These are phyloP conservation scores for Cosmopolites sordidus DNA, from an alignment of 2,888 invertebrate species.

Conservation along the genomic window DNA sequence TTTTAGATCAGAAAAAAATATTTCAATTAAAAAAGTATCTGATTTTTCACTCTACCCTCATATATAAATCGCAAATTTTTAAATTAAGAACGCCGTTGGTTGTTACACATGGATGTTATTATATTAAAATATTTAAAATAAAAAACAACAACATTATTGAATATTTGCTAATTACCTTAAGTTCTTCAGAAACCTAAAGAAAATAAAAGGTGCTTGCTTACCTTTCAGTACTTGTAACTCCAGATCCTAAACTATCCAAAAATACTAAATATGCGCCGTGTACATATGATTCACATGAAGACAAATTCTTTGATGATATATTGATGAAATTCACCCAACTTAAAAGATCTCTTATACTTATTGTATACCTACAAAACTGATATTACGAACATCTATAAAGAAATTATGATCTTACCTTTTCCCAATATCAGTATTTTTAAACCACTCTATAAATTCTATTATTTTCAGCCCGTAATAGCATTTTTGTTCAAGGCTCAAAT, in stretches of 20 bases:
- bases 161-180: too few species aligned
- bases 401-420: constrained; percentile 46
- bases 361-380: constrained; percentile 62
- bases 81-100: too few species aligned
- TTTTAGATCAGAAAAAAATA: too few species aligned
- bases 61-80: too few species aligned
- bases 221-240: constrained; percentile 69
- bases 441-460: constrained; percentile 76
- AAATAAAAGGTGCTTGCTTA: constrained; percentile 34
- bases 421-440: constrained; percentile 66
- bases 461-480: constrained; percentile 66
- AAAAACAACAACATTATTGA: too few species aligned
- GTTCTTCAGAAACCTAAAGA: too few species aligned
- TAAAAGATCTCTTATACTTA: constrained; percentile 87
- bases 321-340: constrained; percentile 93
- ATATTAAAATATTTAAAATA: constrained; percentile 2
- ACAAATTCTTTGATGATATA: constrained; percentile 49
- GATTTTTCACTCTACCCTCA: too few species aligned
- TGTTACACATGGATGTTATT: background rate
- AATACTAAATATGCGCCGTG: constrained; percentile 91
- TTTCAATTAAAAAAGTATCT: too few species aligned
- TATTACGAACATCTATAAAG: constrained; percentile 1
- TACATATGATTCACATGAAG: constrained; percentile 65
- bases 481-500: constrained; percentile 56
- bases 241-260: constrained; percentile 85